Evolutionary conservation across 1,140 invertebrate genomes (phyloP), one percentile per base, ranked within the genome.

Genomic region (Grapholita molesta): DNA sequence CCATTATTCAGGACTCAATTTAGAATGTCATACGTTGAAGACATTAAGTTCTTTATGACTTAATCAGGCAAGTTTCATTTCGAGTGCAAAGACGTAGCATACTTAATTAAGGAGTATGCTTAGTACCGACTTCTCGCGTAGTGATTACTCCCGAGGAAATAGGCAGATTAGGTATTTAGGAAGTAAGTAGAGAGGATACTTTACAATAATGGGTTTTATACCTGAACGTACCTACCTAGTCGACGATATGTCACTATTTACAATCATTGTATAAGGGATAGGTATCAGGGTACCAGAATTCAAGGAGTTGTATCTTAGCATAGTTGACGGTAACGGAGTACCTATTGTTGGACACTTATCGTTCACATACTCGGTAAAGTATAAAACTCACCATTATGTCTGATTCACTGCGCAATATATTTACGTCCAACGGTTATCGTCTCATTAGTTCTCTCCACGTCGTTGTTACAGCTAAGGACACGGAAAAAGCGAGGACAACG

Each of bases 371-470:
- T n/a, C n/a, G n/a, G n/a, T n/a, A n/a, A n/a, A n/a, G n/a, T n/a
- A n/a, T n/a, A n/a, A n/a, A n/a, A n/a, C n/a, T n/a, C n/a, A n/a
- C n/a, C 42, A 48, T 48, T 48, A 61, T 30, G 55, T 28, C 55
- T 15, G 55, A 35, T 48, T 35, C 53, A 70, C 80, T 68, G 68
- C 70, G 71, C 73, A 73, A 81, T 84, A 79, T 81, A 88, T 88
- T 84, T 84, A 90, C 85, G 81, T 86, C 85, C 84, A 77, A 69
- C 77, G 70, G 75, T 88, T 84, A 70, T 71, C 72, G 83, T 89
- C 84, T 80, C 79, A 89, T 90, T 90, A 90, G 79, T 90, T 84
- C 88, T 69, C 61, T 66, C 74, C 88, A 89, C 88, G 88, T 89
- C 67, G 77, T 11, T 53, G 74, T 69, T 80, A 87, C 84, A 82